Percentiles rank a stretch among this genome's conserved stretches.
phyloP scores from a whole-genome alignment of 1,140 invertebrate species.

The Dreissena rostriformis region DNA sequence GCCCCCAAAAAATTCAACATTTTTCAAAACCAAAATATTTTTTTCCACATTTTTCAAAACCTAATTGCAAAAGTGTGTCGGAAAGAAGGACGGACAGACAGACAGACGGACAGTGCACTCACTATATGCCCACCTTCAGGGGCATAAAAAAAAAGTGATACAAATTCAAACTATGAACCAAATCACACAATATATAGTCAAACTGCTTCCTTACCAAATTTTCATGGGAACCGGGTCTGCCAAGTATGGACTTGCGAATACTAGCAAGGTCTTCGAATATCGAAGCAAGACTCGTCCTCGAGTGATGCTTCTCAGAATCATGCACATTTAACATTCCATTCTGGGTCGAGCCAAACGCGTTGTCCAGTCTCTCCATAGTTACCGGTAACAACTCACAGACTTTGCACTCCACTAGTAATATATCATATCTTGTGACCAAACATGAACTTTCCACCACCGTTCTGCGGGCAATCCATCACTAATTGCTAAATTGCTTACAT shows the following conservation, averaged over 20 bases:
- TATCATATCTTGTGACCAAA: not conserved
- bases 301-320: slow-evolving; percentile 45
- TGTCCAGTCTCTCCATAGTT: slow-evolving; percentile 57
- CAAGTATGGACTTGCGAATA: slow-evolving; percentile 55
- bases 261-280: slow-evolving; percentile 60
- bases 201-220: slow-evolving; percentile 44
- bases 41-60: no score
- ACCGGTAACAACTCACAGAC: not conserved
- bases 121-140: no score
- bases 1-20: no score
- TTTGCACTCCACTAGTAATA: not conserved
- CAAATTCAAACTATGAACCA: no score
- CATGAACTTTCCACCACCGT: not conserved
- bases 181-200: not conserved
- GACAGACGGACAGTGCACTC: no score
- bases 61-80: no score
- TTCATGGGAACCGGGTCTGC: slow-evolving; percentile 40
- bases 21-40: no score
- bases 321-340: slow-evolving; percentile 49
- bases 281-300: slow-evolving; percentile 59
- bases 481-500: not conserved
- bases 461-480: not conserved
- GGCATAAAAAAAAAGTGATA: no score
- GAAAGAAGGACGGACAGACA: no score
- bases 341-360: slow-evolving; percentile 33